Conservation (phyloP, 1,140 invertebrate species). For the Leptinotarsa texana region DNA sequence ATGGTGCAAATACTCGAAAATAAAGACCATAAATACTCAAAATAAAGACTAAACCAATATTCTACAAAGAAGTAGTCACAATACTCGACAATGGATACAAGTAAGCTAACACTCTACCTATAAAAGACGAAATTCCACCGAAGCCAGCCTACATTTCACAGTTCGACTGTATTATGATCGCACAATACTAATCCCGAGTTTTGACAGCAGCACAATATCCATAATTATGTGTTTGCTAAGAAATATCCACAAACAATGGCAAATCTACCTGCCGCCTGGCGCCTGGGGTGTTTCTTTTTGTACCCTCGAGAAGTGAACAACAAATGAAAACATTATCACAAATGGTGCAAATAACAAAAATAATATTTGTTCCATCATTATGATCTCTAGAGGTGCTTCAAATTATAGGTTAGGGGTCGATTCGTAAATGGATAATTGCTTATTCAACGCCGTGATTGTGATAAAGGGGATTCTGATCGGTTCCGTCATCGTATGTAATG, state of each 20-base stretch:
- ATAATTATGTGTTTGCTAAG: slow-evolving; percentile 42
- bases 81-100: slow-evolving; percentile 21
- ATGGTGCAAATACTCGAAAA: slow-evolving; percentile 16
- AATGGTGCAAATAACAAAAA: slow-evolving; percentile 26
- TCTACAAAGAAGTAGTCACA: slow-evolving; percentile 41
- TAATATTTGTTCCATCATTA: slow-evolving; percentile 18
- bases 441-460: background rate
- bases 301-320: slow-evolving; percentile 4
- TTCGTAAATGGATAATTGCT: slow-evolving; percentile 18
- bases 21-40: slow-evolving; percentile 31
- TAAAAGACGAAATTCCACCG: slow-evolving; percentile 27
- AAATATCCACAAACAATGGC: slow-evolving; percentile 40
- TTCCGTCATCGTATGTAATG: slow-evolving; percentile 11
- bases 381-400: background rate
- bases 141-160: slow-evolving; percentile 39
- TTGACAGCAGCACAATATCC: slow-evolving; percentile 44
- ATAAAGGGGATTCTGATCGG: background rate
- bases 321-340: slow-evolving; percentile 24
- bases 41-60: slow-evolving; percentile 41
- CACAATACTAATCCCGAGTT: slow-evolving; percentile 46
- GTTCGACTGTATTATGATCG: slow-evolving; percentile 25
- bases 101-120: slow-evolving; percentile 28
- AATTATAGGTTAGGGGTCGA: slow-evolving; percentile 16
- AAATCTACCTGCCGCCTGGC: slow-evolving; percentile 33
- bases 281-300: slow-evolving; percentile 20